Evolutionary conservation across 1,140 invertebrate genomes (phyloP).

Genomic region (Harlomillsia oculata): DNA sequence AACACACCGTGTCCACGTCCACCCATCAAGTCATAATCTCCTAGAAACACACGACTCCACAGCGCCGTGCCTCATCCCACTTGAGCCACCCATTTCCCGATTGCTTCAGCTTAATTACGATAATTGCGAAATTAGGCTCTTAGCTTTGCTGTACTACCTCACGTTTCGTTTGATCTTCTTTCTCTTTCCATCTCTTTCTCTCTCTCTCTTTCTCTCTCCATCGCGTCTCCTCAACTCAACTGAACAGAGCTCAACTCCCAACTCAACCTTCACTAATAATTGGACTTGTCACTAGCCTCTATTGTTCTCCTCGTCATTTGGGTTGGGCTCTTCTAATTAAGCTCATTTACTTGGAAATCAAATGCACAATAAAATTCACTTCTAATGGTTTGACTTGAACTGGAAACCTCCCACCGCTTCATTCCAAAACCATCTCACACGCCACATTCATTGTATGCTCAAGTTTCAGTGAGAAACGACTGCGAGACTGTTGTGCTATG

Average conservation of each 20-base stretch:
- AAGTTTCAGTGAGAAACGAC: too few relatives aligned
- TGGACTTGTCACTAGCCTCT: conserved; percentile 22
- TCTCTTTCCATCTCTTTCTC: too few relatives aligned
- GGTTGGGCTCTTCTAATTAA: conserved; percentile 15
- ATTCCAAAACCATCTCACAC: too few relatives aligned
- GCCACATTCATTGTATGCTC: too few relatives aligned
- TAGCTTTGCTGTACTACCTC: not conserved
- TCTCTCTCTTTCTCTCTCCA: too few relatives aligned
- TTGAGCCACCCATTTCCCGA: conserved; percentile 26
- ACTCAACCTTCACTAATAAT: conserved; percentile 13
- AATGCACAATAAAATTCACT: conserved; percentile 22
- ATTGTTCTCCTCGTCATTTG: conserved; percentile 9
- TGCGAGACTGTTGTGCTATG: too few relatives aligned
- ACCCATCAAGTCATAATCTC: conserved; percentile 21
- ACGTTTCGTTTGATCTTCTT: conserved; percentile 16
- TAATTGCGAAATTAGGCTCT: conserved; percentile 23
- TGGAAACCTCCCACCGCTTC: conserved; percentile 3
- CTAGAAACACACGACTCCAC: conserved; percentile 4
- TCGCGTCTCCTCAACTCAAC: not conserved
- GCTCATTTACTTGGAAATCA: conserved; percentile 25
- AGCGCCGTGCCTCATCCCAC: conserved; percentile 14
- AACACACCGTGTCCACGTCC: not conserved
- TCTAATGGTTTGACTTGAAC: conserved; percentile 9
- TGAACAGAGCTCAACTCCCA: not conserved
- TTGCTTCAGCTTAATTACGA: conserved; percentile 25